Evolutionary conservation across 2,888 invertebrate genomes (phyloP), one percentile per base, ranked within the genome.

Genomic region (Brassicogethes aeneus): DNA sequence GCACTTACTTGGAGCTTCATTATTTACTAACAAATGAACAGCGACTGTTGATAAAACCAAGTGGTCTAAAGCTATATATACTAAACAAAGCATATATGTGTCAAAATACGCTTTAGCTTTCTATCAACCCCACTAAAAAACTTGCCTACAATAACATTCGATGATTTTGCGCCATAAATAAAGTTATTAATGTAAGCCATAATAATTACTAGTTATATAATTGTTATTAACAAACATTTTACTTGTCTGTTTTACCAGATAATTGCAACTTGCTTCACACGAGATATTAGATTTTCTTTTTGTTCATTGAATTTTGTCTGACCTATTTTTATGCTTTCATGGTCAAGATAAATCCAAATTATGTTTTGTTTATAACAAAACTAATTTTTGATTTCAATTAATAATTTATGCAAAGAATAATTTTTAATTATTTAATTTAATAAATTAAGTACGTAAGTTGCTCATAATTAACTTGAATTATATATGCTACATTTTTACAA

Each of bases 1-100:
- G n/a, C 53, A 60, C 61, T 62, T 60, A 64, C 64, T 55, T 58
- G 59, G 44, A 62, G 53, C 48, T 59, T 60, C 62, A 64, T 64
- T 48, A 52, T 54, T 43, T 45, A 50, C 42, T 52, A 46, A 14
- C 44, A 45, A 41, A 46, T 49, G 53, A 55, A 51, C 51, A 57
- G 57, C 60, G 58, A 64, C 62, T 64, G 64, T 52, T 62, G 53
- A 33, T 46, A 12, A 32, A n/a, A n/a, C 12, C 8, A 5, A 12
- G 10, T 34, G 23, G 43, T 41, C 38, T 33, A 15, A 46, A 47
- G 41, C 36, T 56, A 55, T 57, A 55, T 57, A 55, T 54, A 52
- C 40, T 44, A n/a, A 35, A 44, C 43, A 32, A 50, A 41, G 35
- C 46, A 42, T 42, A 52, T 55, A 52, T 54, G 46, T 49, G 51